Conservation (phyloP, 2,113 vertebrate species). For the Hassar affinis region DNA sequence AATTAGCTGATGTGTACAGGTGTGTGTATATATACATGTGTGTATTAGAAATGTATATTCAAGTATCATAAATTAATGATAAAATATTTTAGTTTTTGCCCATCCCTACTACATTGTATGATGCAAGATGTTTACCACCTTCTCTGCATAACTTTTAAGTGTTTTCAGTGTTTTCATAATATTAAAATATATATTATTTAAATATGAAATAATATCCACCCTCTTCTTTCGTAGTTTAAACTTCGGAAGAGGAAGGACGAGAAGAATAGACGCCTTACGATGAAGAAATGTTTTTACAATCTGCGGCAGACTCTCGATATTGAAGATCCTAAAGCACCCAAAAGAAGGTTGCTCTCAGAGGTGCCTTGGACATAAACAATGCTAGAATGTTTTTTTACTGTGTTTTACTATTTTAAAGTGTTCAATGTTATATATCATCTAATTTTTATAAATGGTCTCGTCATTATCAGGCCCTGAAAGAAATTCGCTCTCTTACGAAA, state of each 20-base stretch:
- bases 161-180: no score
- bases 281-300: slow-evolving; percentile 34
- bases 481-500: slow-evolving; percentile 53
- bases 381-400: not conserved
- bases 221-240: slow-evolving; percentile 4
- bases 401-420: not conserved
- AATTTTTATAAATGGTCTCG: not conserved
- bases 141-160: not conserved
- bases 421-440: slow-evolving; percentile 7
- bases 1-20: no score
- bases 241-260: slow-evolving; percentile 39
- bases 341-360: slow-evolving; percentile 50
- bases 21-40: no score
- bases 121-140: not conserved
- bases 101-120: not conserved
- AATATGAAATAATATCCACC: not conserved
- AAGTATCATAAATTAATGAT: no score
- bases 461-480: slow-evolving; percentile 52
- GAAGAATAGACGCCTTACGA: slow-evolving; percentile 37
- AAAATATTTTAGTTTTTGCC: no score
- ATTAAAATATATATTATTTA: not conserved
- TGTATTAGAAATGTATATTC: no score
- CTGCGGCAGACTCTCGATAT: slow-evolving; percentile 49
- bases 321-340: not conserved
- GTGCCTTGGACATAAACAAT: slow-evolving; percentile 47